Conservation (phyloP, 1,140 invertebrate genomes). For the Scaptomyza hsui region DNA sequence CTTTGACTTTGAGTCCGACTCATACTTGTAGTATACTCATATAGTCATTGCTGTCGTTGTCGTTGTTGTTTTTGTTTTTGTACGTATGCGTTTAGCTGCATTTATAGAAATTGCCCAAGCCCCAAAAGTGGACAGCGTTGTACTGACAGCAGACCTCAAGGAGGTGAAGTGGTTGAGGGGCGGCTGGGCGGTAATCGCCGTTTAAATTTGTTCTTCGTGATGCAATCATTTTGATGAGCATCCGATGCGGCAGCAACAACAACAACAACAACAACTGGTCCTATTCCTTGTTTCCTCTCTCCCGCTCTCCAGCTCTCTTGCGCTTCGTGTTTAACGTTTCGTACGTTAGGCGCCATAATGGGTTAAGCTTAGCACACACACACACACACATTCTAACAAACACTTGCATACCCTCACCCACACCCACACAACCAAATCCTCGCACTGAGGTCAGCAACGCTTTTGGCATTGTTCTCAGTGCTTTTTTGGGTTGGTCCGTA, state of each 20-base stretch:
- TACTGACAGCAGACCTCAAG: conserved; percentile 21
- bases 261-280: conserved; percentile 8
- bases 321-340: conserved; percentile 34
- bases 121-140: conserved; percentile 58
- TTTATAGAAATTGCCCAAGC: conserved; percentile 73
- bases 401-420: not conserved
- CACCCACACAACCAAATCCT: conserved; percentile 8
- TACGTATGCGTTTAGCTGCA: conserved; percentile 68
- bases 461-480: conserved; percentile 49
- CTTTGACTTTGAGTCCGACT: too few species aligned
- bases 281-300: not conserved
- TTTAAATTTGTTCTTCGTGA: conserved; percentile 82
- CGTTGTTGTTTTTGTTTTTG: conserved; percentile 32
- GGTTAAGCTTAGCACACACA: conserved; percentile 58
- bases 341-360: conserved; percentile 78
- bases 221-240: conserved; percentile 78
- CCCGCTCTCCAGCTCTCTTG: conserved; percentile 4
- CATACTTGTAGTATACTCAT: not conserved
- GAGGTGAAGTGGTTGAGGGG: not conserved
- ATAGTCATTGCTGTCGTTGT: conserved; percentile 24
- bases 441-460: conserved; percentile 60
- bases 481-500: conserved; percentile 26
- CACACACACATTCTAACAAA: conserved; percentile 36
- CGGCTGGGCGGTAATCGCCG: conserved; percentile 61
- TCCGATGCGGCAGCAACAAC: conserved; percentile 29